Percentiles rank a stretch among this genome's conserved stretches.
Conservation (phyloP, 2,888 invertebrate species). For the Trichogramma evanescens region DNA sequence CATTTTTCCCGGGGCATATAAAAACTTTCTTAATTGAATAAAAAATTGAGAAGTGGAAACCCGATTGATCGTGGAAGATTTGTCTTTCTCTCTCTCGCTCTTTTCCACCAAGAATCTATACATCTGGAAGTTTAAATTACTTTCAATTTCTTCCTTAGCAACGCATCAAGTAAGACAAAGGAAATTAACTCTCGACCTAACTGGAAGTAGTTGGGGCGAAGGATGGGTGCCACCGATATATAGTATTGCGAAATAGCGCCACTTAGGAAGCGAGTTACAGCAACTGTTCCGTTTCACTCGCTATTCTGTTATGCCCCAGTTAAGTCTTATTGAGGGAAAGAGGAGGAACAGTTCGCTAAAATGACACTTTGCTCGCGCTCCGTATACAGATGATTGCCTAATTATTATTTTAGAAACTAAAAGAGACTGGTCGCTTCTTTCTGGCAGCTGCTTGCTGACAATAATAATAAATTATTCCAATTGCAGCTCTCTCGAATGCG, state of each 20-base stretch:
- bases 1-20: too few relatives aligned
- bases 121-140: slow-evolving; percentile 9
- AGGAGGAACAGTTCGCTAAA: slow-evolving; percentile 6
- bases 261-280: slow-evolving; percentile 14
- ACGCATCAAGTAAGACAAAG: slow-evolving; percentile 16
- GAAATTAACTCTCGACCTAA: slow-evolving; percentile 19
- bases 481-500: too few relatives aligned
- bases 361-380: not conserved
- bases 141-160: slow-evolving; percentile 12
- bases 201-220: slow-evolving; percentile 16
- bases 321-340: slow-evolving; percentile 2
- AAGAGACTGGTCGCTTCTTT: too few relatives aligned
- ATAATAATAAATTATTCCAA: too few relatives aligned
- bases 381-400: too few relatives aligned
- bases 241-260: slow-evolving; percentile 16
- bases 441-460: too few relatives aligned
- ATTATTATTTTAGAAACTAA: too few relatives aligned
- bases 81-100: too few relatives aligned
- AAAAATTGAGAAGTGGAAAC: too few relatives aligned
- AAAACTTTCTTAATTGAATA: too few relatives aligned
- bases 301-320: slow-evolving; percentile 1
- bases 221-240: not conserved
- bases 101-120: too few relatives aligned
- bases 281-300: slow-evolving; percentile 12
- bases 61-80: too few relatives aligned